Evolutionary conservation across 2,888 invertebrate species (phyloP), one percentile per base, ranked within the genome.

Genomic region (Glyphotaelius pellucidus): DNA sequence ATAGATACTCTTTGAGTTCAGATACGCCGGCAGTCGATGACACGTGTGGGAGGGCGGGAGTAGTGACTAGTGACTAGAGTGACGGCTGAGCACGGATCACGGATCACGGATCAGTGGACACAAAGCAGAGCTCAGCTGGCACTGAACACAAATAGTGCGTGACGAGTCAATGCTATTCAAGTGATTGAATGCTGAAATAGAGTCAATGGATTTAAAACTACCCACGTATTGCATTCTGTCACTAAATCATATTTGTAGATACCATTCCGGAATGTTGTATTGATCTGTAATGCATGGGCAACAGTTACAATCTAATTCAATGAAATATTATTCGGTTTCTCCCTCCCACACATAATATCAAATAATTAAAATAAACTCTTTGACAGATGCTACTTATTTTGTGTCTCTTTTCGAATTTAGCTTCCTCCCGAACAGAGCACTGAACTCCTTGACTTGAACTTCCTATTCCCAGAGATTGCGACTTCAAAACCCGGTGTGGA

Each of bases 101-200:
- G 67, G 67, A 31, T 31, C 47, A 47, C 47, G 86, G 38, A 31
- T 31, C 87, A 87, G 19, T 32, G 15, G 67, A 87, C 12, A 32
- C 15, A 47, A 87, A 87, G 87, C 52, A 87, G 87, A 67, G 86
- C 32, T 32, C 47, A 87, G 30, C 52, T 30, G 87, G 67, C 52
- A 67, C 47, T 14, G 52, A 52, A 52, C 52, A 87, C 47, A 87
- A 87, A 87, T 52, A 31, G 87, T 52, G 47, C 52, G 47, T 87
- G 87, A 87, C 87, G 30, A n/a, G 30, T 87, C 87, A 52, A 25
- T 19, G 19, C 25, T 19, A 67, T 67, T 67, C 25, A 67, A 25
- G 5, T 67, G 67, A 67, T 67, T 67, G 67, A 67, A 67, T 67
- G 25, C 25, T 67, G n/a, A 67, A 67, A 67, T 67, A 67, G 25